Evolutionary conservation across 2,113 vertebrate genomes (phyloP), one percentile per base, ranked within the genome.

Genomic region (Equus przewalskii): DNA sequence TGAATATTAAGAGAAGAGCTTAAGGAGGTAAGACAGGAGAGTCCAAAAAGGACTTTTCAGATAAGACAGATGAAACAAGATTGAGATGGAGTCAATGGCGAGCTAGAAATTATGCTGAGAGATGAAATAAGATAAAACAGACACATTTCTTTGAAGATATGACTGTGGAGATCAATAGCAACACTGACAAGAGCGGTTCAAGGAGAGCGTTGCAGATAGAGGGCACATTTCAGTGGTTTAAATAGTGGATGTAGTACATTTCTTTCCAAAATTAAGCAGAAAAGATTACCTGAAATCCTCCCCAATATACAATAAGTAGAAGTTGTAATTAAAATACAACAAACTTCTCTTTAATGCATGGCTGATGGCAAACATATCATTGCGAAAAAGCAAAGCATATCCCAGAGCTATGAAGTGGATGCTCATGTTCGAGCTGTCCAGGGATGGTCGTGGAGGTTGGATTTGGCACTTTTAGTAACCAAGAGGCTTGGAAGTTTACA

Each of bases 321-420:
- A 64, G 36, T 72, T 54, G n/a, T 51, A 12, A 94, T 58, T 44
- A 84, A 93, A 72, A 79, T 82, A n/a, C 19, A 79, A 28, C 16
- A n/a, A 36, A 54, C 0, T 72, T 72, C 4, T 54, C 30, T 64
- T 72, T 46, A 33, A 10, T 19, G n/a, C 22, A 78, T 62, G 84
- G 4, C 21, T 62, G n/a, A 70, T 36, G 28, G 21, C 4, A 60
- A 21, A 56, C 49, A 22, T 73, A 28, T 14, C 11, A 33, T 41
- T 82, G 16, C 8, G 89, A 76, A 11, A 56, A 82, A 88, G 24
- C 19, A 82, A 56, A 88, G 58, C 30, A 41, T 44, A 54, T 60
- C 13, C 7, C 41, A 75, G 41, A 96, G 56, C 6, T 67, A 7
- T 73, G 21, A 83, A 62, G 2, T 33, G 70, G 44, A 89, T 78